These are phyloP conservation scores for Helobdella robusta DNA, from an alignment of 2,888 invertebrate genomes.

Conservation along the genomic window DNA sequence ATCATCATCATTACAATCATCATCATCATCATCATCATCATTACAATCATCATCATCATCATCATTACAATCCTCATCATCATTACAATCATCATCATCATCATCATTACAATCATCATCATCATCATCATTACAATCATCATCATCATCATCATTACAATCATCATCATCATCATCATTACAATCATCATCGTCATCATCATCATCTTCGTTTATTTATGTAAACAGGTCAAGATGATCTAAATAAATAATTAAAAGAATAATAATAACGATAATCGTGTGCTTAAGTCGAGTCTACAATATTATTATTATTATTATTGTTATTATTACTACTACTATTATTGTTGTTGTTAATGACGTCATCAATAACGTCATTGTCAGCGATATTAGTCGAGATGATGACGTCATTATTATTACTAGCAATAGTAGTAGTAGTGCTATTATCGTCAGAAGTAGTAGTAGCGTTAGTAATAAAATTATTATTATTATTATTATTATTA, in stretches of 20 bases:
- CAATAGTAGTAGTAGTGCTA: too few species aligned
- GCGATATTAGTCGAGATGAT: too few species aligned
- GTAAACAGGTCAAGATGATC: too few species aligned
- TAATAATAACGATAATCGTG: background rate
- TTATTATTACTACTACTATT: too few species aligned
- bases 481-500: too few species aligned
- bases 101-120: constrained; percentile 17
- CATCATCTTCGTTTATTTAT: background rate
- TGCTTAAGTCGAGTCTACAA: background rate
- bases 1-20: constrained; percentile 12
- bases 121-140: background rate
- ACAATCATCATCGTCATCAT: constrained; percentile 8
- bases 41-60: constrained; percentile 26
- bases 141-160: constrained; percentile 20
- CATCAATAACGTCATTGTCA: too few species aligned
- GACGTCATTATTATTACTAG: too few species aligned
- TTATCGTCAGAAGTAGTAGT: too few species aligned
- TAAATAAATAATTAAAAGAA: background rate
- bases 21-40: constrained; percentile 25
- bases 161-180: constrained; percentile 9
- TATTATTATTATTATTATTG: background rate
- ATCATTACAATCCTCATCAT: constrained; percentile 9
- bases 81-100: constrained; percentile 20
- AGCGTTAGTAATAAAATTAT: too few species aligned
- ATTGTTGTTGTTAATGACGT: too few species aligned